Percentiles rank a stretch among this genome's conserved stretches.
Evolutionary conservation across 1,140 invertebrate species (phyloP).

Genomic region (Neomicropteryx cornuta): DNA sequence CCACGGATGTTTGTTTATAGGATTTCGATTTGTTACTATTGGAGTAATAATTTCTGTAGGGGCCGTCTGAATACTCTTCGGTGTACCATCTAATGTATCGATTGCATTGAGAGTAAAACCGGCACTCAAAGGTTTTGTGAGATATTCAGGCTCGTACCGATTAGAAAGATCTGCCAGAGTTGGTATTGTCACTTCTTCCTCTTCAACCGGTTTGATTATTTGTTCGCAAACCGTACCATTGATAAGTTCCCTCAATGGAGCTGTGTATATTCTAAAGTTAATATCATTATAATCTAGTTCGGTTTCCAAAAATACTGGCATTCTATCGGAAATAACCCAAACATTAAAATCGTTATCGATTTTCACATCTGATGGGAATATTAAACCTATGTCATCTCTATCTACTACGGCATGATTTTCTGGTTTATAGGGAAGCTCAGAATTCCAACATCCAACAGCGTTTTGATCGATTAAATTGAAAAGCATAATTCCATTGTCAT

Average conservation of each 20-base stretch:
- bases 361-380: slow-evolving; percentile 70
- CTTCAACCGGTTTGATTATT: too few relatives aligned
- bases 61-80: too few relatives aligned
- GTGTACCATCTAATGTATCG: too few relatives aligned
- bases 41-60: too few relatives aligned
- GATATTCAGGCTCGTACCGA: too few relatives aligned
- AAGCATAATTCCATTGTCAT: slow-evolving; percentile 58
- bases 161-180: too few relatives aligned
- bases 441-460: slow-evolving; percentile 72
- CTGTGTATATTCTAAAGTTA: slow-evolving; percentile 66
- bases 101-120: too few relatives aligned
- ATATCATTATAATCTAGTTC: slow-evolving; percentile 62
- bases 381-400: slow-evolving; percentile 58
- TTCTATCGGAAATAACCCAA: slow-evolving; percentile 71
- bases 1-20: too few relatives aligned
- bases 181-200: too few relatives aligned
- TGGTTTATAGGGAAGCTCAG: slow-evolving; percentile 46
- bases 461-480: slow-evolving; percentile 71
- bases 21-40: too few relatives aligned
- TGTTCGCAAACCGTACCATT: slow-evolving; percentile 62
- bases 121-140: too few relatives aligned
- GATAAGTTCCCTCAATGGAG: slow-evolving; percentile 49
- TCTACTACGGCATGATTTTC: slow-evolving; percentile 63
- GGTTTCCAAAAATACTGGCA: slow-evolving; percentile 63
- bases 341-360: slow-evolving; percentile 50